A percentile compares a stretch with the other conserved stretches of the same genome.
Evolutionary conservation across 2,888 invertebrate genomes (phyloP).

Genomic region (Apantesis nais): DNA sequence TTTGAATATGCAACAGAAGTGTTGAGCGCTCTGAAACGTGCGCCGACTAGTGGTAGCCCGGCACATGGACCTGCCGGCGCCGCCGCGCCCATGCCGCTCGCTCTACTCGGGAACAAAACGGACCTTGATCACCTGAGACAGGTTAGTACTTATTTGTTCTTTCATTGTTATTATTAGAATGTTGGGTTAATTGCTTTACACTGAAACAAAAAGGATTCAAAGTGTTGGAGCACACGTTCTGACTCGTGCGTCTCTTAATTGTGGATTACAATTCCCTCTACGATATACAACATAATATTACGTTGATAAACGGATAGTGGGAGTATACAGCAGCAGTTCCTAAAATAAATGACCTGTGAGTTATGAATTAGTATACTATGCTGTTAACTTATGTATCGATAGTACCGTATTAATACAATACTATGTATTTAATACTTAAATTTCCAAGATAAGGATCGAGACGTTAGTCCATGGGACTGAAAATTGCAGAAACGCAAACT

Average conservation of each 20-base stretch:
- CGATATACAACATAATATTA: too few relatives aligned
- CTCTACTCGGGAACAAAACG: conserved; percentile 91
- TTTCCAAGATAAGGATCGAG: neutral
- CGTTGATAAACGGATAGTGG: neutral
- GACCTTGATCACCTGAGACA: conserved; percentile 92
- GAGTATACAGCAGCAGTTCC: neutral
- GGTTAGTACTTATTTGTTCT: conserved; percentile 73
- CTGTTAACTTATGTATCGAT: neutral
- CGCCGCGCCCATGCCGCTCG: conserved; percentile 84
- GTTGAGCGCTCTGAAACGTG: conserved; percentile 85
- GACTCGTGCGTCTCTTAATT: neutral
- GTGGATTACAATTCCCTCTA: neutral
- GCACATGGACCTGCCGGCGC: conserved; percentile 86
- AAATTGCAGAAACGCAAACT: too few relatives aligned
- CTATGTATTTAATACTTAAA: neutral
- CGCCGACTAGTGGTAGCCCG: conserved; percentile 82
- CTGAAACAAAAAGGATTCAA: neutral
- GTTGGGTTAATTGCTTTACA: neutral
- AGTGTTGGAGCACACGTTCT: neutral
- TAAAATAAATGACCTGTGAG: neutral
- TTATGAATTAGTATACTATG: neutral
- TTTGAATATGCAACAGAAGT: conserved; percentile 89
- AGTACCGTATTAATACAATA: too few relatives aligned
- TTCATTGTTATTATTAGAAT: neutral
- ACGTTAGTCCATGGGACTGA: too few relatives aligned